Conservation (phyloP, 2,797 vertebrate species). For the Balearica regulorum region DNA sequence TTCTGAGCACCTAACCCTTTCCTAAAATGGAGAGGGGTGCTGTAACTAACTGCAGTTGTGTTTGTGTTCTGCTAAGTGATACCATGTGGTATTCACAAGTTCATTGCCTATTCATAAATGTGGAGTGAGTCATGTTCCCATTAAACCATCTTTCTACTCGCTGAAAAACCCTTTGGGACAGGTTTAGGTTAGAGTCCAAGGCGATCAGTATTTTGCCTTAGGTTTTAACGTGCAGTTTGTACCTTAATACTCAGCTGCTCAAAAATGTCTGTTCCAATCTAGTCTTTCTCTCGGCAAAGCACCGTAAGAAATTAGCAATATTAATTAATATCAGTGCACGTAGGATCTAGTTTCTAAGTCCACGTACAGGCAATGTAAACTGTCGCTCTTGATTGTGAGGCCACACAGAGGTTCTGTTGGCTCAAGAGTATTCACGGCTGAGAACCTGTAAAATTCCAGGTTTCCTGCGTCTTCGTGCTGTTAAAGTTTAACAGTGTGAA, state of each 20-base stretch:
- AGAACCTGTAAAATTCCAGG: background rate
- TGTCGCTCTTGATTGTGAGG: accelerated
- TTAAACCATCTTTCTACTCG: background rate
- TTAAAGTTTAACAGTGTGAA: background rate
- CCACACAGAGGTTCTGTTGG: background rate
- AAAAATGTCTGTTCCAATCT: too few relatives aligned
- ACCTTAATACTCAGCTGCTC: background rate
- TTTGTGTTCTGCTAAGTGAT: background rate
- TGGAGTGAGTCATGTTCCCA: background rate
- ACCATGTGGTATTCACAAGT: background rate
- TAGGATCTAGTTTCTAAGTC: background rate
- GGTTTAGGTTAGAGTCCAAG: background rate
- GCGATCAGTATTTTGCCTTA: background rate
- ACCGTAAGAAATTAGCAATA: background rate
- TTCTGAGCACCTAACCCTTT: background rate
- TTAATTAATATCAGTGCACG: background rate
- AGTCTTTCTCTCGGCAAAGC: background rate
- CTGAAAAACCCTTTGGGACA: background rate
- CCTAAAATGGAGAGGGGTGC: background rate
- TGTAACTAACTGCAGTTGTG: background rate
- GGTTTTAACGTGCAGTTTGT: background rate
- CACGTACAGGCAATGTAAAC: accelerated
- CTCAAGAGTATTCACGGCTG: background rate
- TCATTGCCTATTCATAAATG: background rate
- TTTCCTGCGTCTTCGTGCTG: background rate